Conservation (phyloP, 64 coral and sea anemone species). For the Montipora foliosa region DNA sequence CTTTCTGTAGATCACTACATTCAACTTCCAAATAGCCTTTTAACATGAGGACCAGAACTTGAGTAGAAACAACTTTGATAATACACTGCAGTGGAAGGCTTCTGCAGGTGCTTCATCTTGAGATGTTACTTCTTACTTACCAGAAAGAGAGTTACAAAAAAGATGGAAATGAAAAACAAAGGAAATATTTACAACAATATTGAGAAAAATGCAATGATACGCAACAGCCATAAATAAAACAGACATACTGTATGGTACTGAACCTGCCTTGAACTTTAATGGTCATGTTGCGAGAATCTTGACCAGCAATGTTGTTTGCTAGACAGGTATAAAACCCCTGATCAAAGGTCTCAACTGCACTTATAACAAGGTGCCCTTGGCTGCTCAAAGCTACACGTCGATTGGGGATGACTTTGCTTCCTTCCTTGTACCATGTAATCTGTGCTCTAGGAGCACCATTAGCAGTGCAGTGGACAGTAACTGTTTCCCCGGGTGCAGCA, state of each 20-base stretch:
- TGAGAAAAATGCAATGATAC: not conserved
- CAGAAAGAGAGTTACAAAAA: no score
- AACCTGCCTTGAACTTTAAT: conserved; percentile 79
- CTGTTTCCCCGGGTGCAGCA: conserved; percentile 61
- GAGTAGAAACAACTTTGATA: no score
- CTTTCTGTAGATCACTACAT: no score
- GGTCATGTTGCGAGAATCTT: conserved; percentile 68
- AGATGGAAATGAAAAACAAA: not conserved
- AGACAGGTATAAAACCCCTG: conserved; percentile 89
- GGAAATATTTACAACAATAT: not conserved
- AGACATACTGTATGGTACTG: not conserved
- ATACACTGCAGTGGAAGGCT: no score
- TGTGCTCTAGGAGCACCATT: conserved; percentile 39
- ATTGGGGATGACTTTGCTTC: conserved; percentile 35
- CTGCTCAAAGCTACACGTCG: conserved; percentile 82
- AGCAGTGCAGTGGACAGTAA: conserved; percentile 73
- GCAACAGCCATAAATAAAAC: not conserved
- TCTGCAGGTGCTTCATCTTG: no score
- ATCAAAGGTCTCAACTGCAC: conserved; percentile 76
- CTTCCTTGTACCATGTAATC: conserved; percentile 81
- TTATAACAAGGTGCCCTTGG: conserved; percentile 84
- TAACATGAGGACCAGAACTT: no score
- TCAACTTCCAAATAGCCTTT: no score
- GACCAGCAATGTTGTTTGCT: conserved; percentile 73
- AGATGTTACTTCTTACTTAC: no score